Evolutionary conservation across 2,888 invertebrate species (phyloP), one percentile per base, ranked within the genome.

Genomic region (Bruchidius siliquastri): DNA sequence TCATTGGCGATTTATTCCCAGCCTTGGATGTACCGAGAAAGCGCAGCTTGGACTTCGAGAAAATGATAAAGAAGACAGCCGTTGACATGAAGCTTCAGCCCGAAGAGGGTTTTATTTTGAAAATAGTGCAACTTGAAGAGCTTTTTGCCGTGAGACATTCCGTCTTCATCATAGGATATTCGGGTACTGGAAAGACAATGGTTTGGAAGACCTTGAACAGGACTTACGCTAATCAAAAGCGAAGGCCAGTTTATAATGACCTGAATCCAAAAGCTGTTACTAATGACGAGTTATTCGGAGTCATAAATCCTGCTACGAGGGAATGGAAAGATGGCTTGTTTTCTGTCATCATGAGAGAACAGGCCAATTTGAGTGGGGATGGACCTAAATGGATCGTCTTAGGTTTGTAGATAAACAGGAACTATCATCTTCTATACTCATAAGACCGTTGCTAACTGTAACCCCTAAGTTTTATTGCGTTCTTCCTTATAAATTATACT

Each of bases 231-330:
- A 95, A 96, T 88, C 89, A 94, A 80, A 95, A 94, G 84, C 85
- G 90, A 74, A 96, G 95, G 83, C 97, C 97, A 0, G 88, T 91
- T 77, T 96, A 92, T 79, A 94, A 94, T 81, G 98, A 98, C 85
- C 88, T 98, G n/a, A 96, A 97, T 85, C 97, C 98, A 0, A 97
- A 98, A 85, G 97, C 97, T 18, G 97, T 98, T 6, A 97, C 97
- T 0, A 97, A 96, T 83, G 96, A 98, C 83, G 98, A 98, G 85
- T 87, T 98, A 67, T 98, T 97, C 86, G 98, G 98, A 6, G 92
- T 96, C 72, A 97, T 98, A 74, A 97, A 97, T 88, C 96, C 96
- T 0, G 89, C 96, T 0, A 97, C 97, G 0, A 90, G 97, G 81
- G 97, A 98, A 74, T 81, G 81, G 81, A 81, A 80, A 73, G 81